Conservation (phyloP, 2,797 vertebrate species). For the Ispidina lecontei region DNA sequence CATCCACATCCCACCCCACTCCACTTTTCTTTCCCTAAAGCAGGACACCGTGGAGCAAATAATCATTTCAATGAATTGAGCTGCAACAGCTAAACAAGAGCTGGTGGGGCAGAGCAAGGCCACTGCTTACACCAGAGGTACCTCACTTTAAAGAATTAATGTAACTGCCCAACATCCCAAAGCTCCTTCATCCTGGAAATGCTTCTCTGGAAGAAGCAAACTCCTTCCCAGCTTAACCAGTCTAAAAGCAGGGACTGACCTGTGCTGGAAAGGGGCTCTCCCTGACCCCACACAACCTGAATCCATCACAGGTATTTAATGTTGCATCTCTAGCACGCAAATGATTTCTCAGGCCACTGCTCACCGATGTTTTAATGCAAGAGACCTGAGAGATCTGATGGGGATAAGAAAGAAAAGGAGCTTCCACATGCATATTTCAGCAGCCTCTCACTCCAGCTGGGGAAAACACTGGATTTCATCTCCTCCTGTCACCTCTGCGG, state of each 20-base stretch:
- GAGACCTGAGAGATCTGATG: neutral
- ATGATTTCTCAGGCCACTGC: neutral
- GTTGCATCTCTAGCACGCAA: neutral
- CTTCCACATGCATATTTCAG: neutral
- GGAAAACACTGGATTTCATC: neutral
- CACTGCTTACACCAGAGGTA: neutral
- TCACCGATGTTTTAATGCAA: neutral
- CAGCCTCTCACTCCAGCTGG: neutral
- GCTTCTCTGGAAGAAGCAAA: neutral
- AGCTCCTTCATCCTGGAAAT: neutral
- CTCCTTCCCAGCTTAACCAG: neutral
- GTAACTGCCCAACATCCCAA: neutral
- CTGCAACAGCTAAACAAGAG: neutral
- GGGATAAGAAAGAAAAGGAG: neutral
- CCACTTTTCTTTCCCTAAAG: neutral
- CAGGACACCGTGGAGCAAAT: neutral
- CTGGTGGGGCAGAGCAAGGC: rapidly evolving
- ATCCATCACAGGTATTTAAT: neutral
- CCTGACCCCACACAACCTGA: neutral
- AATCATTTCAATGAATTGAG: rapidly evolving
- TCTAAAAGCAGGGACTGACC: neutral
- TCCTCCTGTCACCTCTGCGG: conserved; percentile 4
- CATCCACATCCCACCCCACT: neutral
- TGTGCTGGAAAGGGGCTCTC: rapidly evolving
- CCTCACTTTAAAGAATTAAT: neutral